These are phyloP conservation scores for Xanthia icteritia DNA, from an alignment of 2,888 invertebrate species.

Conservation along the genomic window DNA sequence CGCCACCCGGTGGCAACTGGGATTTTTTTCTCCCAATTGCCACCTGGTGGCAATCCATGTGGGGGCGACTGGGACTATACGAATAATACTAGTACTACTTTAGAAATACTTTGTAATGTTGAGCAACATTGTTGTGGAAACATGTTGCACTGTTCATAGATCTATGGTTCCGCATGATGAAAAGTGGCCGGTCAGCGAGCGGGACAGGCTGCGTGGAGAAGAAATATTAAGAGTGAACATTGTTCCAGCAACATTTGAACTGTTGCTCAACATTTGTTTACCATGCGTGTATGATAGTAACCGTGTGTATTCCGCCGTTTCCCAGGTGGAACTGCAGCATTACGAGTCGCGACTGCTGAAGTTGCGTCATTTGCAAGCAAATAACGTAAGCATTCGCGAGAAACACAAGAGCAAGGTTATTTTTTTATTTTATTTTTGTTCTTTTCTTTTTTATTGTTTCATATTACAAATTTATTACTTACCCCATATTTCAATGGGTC, in stretches of 20 bases:
- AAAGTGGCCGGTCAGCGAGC: not conserved
- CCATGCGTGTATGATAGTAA: not conserved
- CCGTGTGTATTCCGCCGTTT: not conserved
- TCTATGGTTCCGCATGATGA: no score
- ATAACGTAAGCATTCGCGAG: conserved; percentile 93
- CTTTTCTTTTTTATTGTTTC: not conserved
- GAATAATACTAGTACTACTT: no score
- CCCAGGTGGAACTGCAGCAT: conserved; percentile 94
- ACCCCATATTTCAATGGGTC: conserved; percentile 60
- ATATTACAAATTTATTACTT: conserved; percentile 27
- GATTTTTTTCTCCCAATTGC: no score
- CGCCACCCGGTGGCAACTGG: no score
- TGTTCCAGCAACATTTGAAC: not conserved
- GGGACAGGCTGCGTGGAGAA: not conserved
- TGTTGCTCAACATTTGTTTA: not conserved
- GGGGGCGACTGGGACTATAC: no score
- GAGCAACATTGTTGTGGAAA: not conserved
- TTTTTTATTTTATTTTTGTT: conserved; percentile 55
- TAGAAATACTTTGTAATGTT: not conserved
- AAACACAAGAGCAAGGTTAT: conserved; percentile 91
- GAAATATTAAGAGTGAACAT: not conserved
- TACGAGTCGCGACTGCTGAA: conserved; percentile 96
- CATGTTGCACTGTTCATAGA: no score
- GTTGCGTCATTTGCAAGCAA: conserved; percentile 95
- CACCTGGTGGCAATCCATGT: no score